These are phyloP conservation scores for Perizoma flavofasciatum DNA, from an alignment of 2,888 invertebrate genomes.

Conservation along the genomic window DNA sequence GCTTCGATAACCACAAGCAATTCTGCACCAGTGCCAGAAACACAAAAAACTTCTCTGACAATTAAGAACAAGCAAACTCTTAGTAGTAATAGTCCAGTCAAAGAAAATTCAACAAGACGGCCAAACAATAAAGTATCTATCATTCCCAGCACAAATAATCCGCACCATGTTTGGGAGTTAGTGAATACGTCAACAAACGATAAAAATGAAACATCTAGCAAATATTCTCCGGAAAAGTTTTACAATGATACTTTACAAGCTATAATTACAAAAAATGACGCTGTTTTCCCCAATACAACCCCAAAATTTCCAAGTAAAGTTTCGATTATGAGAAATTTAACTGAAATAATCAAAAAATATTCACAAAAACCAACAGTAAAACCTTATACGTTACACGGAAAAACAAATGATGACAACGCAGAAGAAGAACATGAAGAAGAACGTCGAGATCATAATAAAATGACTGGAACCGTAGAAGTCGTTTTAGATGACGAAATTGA, in stretches of 20 bases:
- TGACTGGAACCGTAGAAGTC: slow-evolving; percentile 75
- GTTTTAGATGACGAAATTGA: slow-evolving; percentile 71
- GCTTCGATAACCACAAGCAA: slow-evolving; percentile 41
- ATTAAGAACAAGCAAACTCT: slow-evolving; percentile 30
- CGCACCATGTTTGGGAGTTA: slow-evolving; percentile 83
- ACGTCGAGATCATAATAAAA: slow-evolving; percentile 59
- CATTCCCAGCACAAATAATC: slow-evolving; percentile 69
- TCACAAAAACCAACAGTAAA: slow-evolving; percentile 70
- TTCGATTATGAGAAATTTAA: slow-evolving; percentile 83
- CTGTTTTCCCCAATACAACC: slow-evolving; percentile 70
- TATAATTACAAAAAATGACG: slow-evolving; percentile 84
- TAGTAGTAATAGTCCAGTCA: slow-evolving; percentile 30
- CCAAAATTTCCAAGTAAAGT: slow-evolving; percentile 73
- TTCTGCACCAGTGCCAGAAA: slow-evolving; percentile 33
- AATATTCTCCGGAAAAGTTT: slow-evolving; percentile 78
- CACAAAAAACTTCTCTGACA: slow-evolving; percentile 37
- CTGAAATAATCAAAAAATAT: slow-evolving; percentile 86
- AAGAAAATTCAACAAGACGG: slow-evolving; percentile 68
- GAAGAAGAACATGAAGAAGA: slow-evolving; percentile 53
- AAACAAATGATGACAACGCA: slow-evolving; percentile 35
- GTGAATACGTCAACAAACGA: slow-evolving; percentile 80
- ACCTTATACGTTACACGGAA: slow-evolving; percentile 6
- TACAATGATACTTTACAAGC: slow-evolving; percentile 86
- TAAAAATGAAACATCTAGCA: slow-evolving; percentile 62
- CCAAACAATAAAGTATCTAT: slow-evolving; percentile 78